Evolutionary conservation across 1,140 invertebrate genomes (phyloP), one percentile per base, ranked within the genome.

Genomic region (Drosophila kepulauana): DNA sequence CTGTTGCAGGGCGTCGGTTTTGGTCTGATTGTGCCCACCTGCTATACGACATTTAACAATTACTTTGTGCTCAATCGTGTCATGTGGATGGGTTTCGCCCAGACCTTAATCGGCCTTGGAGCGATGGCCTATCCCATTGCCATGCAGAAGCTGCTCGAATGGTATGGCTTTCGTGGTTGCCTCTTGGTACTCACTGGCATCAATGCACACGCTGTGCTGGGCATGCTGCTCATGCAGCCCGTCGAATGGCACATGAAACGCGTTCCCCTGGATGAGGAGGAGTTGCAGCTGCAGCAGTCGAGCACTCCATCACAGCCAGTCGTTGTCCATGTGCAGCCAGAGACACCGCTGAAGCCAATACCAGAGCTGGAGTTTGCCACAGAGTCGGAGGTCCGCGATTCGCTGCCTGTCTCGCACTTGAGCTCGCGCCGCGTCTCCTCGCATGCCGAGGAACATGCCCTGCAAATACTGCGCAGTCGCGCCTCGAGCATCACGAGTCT

Each of bases 171-270:
- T 70, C 92, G 94, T 81, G 94, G 95, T 15, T 95, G 95, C 0
- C 91, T 96, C 63, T 92, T 95, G 0, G 92, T 96, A 8, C 82
- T 96, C 0, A 79, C 91, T 0, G 95, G 93, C 11, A 91, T 96
- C 33, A 94, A 94, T 46, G 91, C 95, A 0, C 94, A 97, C 78
- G 93, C 94, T 0, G 79, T 96, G 4, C 92, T 95, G n/a, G 96
- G 94, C 5, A 94, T 95, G 73, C 77, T 94, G 3, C 82, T 95
- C 2, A 94, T 97, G 84, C 95, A 94, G 79, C 95, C 95, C 0
- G 94, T 96, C 1, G 94, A 95, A 76, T 95, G 95, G 95, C 95
- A 96, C 82, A 94, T 95, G 93, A 94, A 94, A 11, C 94, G 93
- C 72, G 67, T 78, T 6, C 76, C 81, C 6, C 75, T 81, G n/a